Evolutionary conservation across 2,888 invertebrate species (phyloP).

Genomic region (Dynastes hyllus): DNA sequence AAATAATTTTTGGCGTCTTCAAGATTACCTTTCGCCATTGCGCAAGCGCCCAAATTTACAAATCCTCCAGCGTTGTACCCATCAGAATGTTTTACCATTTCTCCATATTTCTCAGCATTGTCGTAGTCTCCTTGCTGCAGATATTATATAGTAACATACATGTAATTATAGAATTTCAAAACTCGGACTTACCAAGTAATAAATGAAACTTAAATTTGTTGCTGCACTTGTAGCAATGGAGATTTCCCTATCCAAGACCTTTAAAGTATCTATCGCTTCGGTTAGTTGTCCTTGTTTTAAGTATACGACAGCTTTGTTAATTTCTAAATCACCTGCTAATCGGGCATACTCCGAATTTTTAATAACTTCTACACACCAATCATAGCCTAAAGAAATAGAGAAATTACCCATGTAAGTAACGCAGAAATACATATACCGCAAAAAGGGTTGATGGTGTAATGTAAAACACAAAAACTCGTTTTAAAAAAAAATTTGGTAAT

Average conservation of each 20-base stretch:
- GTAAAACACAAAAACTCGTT: too few relatives aligned
- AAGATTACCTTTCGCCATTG: slow-evolving; percentile 79
- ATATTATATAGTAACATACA: slow-evolving; percentile 40
- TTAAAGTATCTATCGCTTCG: slow-evolving; percentile 88
- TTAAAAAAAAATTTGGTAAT: too few relatives aligned
- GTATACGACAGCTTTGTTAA: slow-evolving; percentile 91
- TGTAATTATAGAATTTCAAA: background rate
- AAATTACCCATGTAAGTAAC: background rate
- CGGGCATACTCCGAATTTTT: slow-evolving; percentile 90
- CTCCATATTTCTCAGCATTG: slow-evolving; percentile 85
- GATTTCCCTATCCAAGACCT: slow-evolving; percentile 90
- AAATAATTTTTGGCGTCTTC: slow-evolving; percentile 83
- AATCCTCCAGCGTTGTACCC: slow-evolving; percentile 87
- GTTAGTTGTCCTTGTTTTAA: slow-evolving; percentile 86
- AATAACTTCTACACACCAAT: slow-evolving; percentile 95
- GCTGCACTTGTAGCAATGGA: slow-evolving; percentile 89
- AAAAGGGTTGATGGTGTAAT: too few relatives aligned
- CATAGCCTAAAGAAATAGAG: slow-evolving; percentile 70
- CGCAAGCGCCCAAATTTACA: slow-evolving; percentile 89
- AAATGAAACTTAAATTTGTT: slow-evolving; percentile 89
- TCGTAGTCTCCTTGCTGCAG: slow-evolving; percentile 84
- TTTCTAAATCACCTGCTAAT: slow-evolving; percentile 90
- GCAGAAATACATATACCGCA: too few relatives aligned
- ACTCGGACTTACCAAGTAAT: slow-evolving; percentile 77
- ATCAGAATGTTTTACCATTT: slow-evolving; percentile 82